These are phyloP conservation scores for Mayetiola destructor DNA, from an alignment of 2,888 invertebrate species.

Conservation along the genomic window DNA sequence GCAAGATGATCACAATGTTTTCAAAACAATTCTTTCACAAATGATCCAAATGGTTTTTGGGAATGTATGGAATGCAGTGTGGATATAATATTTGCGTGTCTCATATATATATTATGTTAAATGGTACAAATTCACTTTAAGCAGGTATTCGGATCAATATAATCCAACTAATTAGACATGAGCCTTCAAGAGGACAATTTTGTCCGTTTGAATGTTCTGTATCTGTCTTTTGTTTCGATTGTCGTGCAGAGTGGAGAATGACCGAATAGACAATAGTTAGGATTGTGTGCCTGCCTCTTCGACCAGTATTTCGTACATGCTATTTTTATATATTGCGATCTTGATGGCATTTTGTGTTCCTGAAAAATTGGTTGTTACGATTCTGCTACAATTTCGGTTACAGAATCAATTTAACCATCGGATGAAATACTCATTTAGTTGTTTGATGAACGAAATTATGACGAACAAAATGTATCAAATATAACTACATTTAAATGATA, in stretches of 20 bases:
- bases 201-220: neutral
- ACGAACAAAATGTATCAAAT: no score
- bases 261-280: neutral
- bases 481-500: no score
- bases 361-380: no score
- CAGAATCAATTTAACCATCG: no score
- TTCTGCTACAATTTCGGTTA: no score
- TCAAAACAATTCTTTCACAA: conserved; percentile 3
- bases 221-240: neutral
- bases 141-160: neutral
- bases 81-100: neutral
- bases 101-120: neutral
- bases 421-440: no score
- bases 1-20: conserved; percentile 11
- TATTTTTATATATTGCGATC: no score
- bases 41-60: neutral
- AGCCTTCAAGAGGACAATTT: conserved; percentile 1
- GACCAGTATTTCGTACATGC: no score
- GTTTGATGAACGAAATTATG: no score
- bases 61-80: no score
- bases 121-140: neutral
- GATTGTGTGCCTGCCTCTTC: neutral
- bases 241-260: neutral
- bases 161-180: neutral
- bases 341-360: no score